Evolutionary conservation across 2,888 invertebrate genomes (phyloP), one percentile per base, ranked within the genome.

Genomic region (Rhimphoctona megacephalus): DNA sequence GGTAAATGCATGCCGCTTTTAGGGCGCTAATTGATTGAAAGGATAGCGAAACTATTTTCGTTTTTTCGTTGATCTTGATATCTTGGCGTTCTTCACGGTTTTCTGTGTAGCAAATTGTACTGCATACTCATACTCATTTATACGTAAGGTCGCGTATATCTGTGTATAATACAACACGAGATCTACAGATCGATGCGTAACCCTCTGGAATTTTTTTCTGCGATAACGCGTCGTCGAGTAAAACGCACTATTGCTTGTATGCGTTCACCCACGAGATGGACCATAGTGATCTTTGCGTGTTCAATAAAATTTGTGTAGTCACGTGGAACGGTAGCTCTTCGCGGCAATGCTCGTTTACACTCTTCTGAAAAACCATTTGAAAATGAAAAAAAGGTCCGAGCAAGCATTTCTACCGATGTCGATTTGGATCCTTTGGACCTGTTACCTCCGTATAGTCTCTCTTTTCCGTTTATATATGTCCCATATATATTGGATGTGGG

Each of bases 401-500:
- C 76, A 76, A 85, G 81, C 70, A 74, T 85, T 88, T 88, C 85
- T 87, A 82, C 85, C 79, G 76, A 87, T 88, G 85, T 81, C 85
- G 83, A 78, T 74, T 78, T 57, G 84, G 85, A 89, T 89, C 88
- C 81, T 89, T 86, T 80, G 46, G 74, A 76, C 30, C 67, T 67
- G 43, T 25, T 36, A 22, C 69, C 36, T 61, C 49, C 70, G 54
- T 49, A 6, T 14, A 19, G n/a, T 76, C 33, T 49, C 70, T 46
- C 61, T 54, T 25, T 77, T 66, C 33, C 46, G 43, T 66, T 17
- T 61, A 54, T 49, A 73, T 57, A 66, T 54, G 6, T 52, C 57
- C 22, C 64, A 43, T 76, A 77, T 77, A 61, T 22, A 76, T 69
- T 49, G 49, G 30, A 64, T 76, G 64, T 39, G 64, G 79, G 77